Conservation (phyloP, 2,113 vertebrate species). For the Corydoras sp. region DNA sequence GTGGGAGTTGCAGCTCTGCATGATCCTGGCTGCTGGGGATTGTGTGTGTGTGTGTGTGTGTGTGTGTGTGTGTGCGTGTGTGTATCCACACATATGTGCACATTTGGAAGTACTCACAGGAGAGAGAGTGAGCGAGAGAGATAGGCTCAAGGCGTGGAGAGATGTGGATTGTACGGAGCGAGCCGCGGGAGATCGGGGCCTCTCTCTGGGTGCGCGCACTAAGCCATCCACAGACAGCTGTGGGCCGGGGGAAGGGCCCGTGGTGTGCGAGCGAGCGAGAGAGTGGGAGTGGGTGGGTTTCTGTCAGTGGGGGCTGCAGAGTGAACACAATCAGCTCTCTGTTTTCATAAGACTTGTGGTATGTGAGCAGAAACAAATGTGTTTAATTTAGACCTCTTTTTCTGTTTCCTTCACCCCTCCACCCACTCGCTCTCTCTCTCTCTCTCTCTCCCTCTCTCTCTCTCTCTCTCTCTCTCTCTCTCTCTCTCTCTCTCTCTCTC, state of each 20-base stretch:
- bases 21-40: not conserved
- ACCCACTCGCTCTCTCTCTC: conserved; percentile 1
- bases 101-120: conserved; percentile 4
- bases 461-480: conserved; percentile 11
- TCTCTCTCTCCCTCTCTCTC: not conserved
- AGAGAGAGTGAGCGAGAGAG: not conserved
- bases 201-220: conserved; percentile 31
- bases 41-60: not conserved
- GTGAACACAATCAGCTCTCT: conserved; percentile 76
- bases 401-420: conserved; percentile 52
- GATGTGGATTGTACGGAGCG: conserved; percentile 8
- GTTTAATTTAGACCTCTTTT: conserved; percentile 71
- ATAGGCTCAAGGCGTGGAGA: not conserved
- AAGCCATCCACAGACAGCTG: conserved; percentile 37
- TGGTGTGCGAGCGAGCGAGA: conserved; percentile 10
- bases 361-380: conserved; percentile 81
- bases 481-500: not conserved
- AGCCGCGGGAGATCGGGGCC: conserved; percentile 26
- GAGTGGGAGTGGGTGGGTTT: conserved; percentile 41
- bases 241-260: conserved; percentile 16
- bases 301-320: conserved; percentile 52
- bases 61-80: not conserved
- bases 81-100: not conserved
- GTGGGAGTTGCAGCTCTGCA: conserved; percentile 1
- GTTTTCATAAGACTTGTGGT: conserved; percentile 80